Conservation (phyloP, 2,113 vertebrate species). For the Grallaria varia region DNA sequence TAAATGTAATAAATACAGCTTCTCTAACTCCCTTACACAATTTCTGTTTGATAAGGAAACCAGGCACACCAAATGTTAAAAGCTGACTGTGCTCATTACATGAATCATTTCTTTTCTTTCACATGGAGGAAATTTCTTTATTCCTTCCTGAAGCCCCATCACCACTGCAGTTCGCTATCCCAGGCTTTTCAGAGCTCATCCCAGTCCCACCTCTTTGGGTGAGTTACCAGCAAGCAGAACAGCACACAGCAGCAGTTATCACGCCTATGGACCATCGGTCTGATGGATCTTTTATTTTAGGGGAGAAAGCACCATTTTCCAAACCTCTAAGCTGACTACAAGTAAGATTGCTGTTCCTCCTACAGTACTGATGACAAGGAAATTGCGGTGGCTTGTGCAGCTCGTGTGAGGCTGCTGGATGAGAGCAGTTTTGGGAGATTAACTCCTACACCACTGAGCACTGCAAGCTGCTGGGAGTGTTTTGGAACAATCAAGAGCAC, state of each 20-base stretch:
- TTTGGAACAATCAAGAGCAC: neutral
- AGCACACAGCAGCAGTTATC: neutral
- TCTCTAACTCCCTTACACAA: neutral
- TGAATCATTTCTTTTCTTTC: neutral
- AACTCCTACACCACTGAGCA: neutral
- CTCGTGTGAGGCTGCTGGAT: neutral
- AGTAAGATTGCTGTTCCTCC: neutral
- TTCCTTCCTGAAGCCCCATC: neutral
- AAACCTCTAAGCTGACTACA: neutral
- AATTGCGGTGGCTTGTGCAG: neutral
- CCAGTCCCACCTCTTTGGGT: neutral
- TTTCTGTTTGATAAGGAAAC: neutral
- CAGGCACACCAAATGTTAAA: neutral
- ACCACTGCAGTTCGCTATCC: neutral
- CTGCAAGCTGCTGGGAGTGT: neutral
- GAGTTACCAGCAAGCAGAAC: accelerated
- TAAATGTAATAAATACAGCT: neutral
- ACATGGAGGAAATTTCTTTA: neutral
- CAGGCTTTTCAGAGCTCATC: neutral
- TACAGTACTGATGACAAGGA: neutral
- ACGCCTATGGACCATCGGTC: neutral
- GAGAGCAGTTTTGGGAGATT: neutral
- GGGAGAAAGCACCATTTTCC: neutral
- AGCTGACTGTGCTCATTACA: neutral
- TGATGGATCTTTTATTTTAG: neutral